These are phyloP conservation scores for Trichechus manatus DNA, from an alignment of 2,113 vertebrate species.

Conservation along the genomic window DNA sequence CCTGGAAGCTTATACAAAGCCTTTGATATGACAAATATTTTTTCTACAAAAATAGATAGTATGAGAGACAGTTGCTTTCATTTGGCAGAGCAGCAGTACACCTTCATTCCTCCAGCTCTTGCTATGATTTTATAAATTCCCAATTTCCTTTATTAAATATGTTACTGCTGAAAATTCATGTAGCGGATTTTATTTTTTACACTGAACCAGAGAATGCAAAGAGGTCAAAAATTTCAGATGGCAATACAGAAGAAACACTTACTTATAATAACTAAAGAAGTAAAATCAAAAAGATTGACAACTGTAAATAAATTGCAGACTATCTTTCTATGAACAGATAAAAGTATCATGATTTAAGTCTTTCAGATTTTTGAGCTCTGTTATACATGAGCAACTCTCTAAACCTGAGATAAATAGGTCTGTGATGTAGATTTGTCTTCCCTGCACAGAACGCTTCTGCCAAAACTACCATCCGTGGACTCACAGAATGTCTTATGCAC, in stretches of 20 bases:
- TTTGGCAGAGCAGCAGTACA: not conserved
- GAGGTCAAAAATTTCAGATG: not conserved
- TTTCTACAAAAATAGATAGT: not conserved
- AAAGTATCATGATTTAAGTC: not conserved
- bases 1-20: not conserved
- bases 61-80: not conserved
- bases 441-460: too few species aligned
- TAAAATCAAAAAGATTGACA: not conserved
- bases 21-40: not conserved
- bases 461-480: too few species aligned
- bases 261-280: not conserved
- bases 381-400: not conserved
- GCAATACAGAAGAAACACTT: not conserved
- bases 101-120: not conserved
- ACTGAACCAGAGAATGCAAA: not conserved
- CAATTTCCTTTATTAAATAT: not conserved
- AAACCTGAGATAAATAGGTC: too few species aligned
- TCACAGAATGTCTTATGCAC: too few species aligned
- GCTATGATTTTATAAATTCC: not conserved
- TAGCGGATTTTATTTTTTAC: not conserved
- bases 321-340: not conserved
- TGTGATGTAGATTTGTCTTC: too few species aligned
- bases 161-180: not conserved
- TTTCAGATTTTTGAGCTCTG: not conserved
- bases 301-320: not conserved